Conservation (phyloP, 1,140 invertebrate species). For the Eriocheir sinensis region DNA sequence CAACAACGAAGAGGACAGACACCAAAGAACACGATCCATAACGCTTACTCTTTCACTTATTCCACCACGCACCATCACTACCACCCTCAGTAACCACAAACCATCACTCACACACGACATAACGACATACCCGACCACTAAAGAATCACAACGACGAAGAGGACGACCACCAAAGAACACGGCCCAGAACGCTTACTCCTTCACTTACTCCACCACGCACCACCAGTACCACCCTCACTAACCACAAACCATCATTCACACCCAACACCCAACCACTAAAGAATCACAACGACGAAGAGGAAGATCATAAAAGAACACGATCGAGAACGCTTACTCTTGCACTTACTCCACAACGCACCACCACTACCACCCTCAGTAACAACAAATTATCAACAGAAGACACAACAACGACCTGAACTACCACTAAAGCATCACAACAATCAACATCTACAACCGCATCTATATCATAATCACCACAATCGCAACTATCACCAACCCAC, state of each 20-base stretch:
- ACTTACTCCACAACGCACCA: neutral
- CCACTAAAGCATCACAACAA: neutral
- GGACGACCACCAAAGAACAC: neutral
- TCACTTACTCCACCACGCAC: neutral
- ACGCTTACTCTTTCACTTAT: too few relatives aligned
- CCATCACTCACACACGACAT: neutral
- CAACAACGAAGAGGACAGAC: neutral
- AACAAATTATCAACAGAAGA: neutral
- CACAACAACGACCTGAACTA: neutral
- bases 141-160: neutral
- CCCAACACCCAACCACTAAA: neutral
- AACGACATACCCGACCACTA: neutral
- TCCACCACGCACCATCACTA: neutral
- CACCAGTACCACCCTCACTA: neutral
- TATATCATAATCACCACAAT: too few relatives aligned
- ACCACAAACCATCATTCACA: neutral
- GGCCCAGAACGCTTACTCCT: too few relatives aligned
- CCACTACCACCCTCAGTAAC: neutral
- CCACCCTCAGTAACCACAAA: neutral
- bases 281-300: neutral
- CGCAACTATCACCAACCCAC: too few relatives aligned
- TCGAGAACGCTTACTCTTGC: too few relatives aligned
- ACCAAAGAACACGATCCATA: too few relatives aligned
- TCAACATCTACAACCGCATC: too few relatives aligned
- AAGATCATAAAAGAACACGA: neutral